A percentile compares a stretch with the other conserved stretches of the same genome.
These are phyloP conservation scores for Ranitomeya imitator DNA, from an alignment of 2,113 vertebrate genomes.

Conservation along the genomic window DNA sequence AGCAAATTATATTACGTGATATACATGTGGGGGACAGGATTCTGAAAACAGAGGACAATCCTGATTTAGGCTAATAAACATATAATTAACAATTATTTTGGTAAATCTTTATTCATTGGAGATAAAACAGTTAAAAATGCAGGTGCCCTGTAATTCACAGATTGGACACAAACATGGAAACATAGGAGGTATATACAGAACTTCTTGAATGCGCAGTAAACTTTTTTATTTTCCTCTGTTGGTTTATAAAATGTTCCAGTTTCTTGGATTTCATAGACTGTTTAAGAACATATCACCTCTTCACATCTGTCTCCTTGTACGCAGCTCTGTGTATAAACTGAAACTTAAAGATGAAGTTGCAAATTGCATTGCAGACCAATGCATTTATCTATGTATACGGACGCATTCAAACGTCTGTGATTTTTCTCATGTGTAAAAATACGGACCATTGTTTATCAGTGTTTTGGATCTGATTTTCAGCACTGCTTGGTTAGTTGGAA, in stretches of 20 bases:
- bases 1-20: no score
- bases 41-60: background rate
- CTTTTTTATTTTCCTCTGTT: conserved; percentile 38
- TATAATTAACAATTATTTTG: conserved; percentile 23
- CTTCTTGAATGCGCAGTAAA: conserved; percentile 44
- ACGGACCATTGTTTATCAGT: no score
- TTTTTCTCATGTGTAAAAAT: no score
- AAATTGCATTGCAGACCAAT: background rate
- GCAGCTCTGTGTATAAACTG: background rate
- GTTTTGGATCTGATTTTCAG: no score
- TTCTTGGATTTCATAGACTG: conserved; percentile 45
- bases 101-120: conserved; percentile 8
- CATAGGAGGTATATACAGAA: background rate
- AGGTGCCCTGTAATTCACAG: conserved; percentile 49
- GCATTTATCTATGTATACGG: background rate
- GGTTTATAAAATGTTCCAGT: conserved; percentile 45
- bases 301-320: background rate
- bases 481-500: no score
- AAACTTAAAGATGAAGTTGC: background rate
- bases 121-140: background rate
- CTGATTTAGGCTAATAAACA: background rate
- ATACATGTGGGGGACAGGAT: no score
- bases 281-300: background rate
- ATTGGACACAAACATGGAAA: conserved; percentile 46
- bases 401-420: no score